Evolutionary conservation across 2,888 invertebrate genomes (phyloP).

Genomic region (Notodonta ziczac): DNA sequence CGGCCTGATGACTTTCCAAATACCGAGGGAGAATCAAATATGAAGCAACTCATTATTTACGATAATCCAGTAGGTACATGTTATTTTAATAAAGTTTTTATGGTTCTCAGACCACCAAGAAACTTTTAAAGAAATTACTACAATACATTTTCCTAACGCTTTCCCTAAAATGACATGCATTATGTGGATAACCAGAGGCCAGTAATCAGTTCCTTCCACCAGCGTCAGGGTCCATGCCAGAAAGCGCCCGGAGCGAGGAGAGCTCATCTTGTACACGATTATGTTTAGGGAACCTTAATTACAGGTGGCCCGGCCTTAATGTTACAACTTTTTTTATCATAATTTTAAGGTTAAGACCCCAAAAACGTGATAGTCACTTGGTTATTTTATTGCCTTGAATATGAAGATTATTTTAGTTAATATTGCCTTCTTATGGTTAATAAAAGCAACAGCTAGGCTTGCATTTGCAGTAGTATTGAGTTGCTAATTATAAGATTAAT

Average conservation of each 20-base stretch:
- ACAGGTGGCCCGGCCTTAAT: constrained; percentile 47
- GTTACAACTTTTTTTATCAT: constrained; percentile 25
- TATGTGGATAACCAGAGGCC: constrained; percentile 36
- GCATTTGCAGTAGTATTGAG: neutral
- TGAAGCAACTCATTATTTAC: neutral
- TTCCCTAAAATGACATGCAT: constrained; percentile 30
- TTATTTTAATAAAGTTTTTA: no score
- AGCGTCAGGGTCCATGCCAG: constrained; percentile 25
- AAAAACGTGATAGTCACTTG: neutral
- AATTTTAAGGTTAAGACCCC: neutral
- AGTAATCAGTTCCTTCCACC: constrained; percentile 38
- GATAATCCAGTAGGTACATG: no score
- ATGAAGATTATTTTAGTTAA: neutral
- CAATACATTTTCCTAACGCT: neutral
- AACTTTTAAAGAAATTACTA: neutral
- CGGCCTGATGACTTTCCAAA: neutral
- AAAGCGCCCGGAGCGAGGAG: constrained; percentile 38
- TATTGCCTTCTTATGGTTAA: neutral
- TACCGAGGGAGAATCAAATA: neutral
- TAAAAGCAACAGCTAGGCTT: neutral
- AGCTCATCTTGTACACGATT: constrained; percentile 44
- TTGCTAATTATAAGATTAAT: neutral
- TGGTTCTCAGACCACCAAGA: no score
- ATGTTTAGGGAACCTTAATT: constrained; percentile 55
- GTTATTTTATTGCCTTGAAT: neutral